These are phyloP conservation scores for Aethes cnicana DNA, from an alignment of 2,888 invertebrate species.

Conservation along the genomic window DNA sequence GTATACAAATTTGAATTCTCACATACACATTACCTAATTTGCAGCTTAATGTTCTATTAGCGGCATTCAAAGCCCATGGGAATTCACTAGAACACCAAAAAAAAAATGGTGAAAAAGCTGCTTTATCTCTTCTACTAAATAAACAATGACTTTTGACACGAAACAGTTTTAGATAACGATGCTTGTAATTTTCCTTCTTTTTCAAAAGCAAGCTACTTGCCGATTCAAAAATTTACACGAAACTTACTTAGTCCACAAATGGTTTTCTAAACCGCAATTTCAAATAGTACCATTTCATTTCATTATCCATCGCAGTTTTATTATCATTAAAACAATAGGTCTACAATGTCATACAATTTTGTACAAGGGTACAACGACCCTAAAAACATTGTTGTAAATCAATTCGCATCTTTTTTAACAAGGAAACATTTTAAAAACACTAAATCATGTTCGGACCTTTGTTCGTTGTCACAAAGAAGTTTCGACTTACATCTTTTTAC, in stretches of 20 bases:
- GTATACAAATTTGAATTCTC: constrained; percentile 61
- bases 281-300: too few relatives aligned
- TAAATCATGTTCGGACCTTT: constrained; percentile 73
- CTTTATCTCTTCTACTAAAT: constrained; percentile 51
- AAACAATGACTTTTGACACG: constrained; percentile 55
- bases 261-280: too few relatives aligned
- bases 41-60: constrained; percentile 69
- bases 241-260: too few relatives aligned
- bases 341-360: not conserved
- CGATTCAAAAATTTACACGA: too few relatives aligned
- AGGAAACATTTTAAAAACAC: constrained; percentile 40
- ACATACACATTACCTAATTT: constrained; percentile 76
- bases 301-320: too few relatives aligned
- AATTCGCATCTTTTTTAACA: constrained; percentile 21
- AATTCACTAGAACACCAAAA: constrained; percentile 48
- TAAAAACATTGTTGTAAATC: constrained; percentile 25
- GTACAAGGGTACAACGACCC: not conserved
- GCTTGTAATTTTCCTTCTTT: constrained; percentile 30
- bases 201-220: too few relatives aligned
- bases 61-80: constrained; percentile 59
- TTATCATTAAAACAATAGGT: too few relatives aligned
- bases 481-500: constrained; percentile 62
- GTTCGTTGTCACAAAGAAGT: constrained; percentile 62
- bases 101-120: constrained; percentile 47
- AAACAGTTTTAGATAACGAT: constrained; percentile 47